Conservation (phyloP, 1,140 invertebrate species). For the Cyclina sinensis region DNA sequence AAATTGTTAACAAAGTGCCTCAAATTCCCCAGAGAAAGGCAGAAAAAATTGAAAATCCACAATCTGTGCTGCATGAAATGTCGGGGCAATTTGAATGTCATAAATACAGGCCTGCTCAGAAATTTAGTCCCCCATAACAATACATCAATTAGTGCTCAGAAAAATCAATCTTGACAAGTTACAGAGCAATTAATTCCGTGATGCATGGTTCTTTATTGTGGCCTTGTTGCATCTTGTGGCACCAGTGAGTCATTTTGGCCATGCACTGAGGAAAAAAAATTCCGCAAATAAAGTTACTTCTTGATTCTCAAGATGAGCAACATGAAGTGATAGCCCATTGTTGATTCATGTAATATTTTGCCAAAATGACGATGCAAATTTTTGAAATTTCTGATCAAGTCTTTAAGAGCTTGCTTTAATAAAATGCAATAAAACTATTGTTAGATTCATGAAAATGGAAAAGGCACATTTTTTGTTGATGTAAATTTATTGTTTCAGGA, state of each 20-base stretch:
- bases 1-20: not conserved
- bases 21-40: not conserved
- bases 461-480: too few species aligned
- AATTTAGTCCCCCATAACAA: slow-evolving; percentile 56
- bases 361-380: too few species aligned
- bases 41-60: slow-evolving; percentile 2
- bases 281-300: not conserved
- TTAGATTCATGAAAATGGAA: too few species aligned
- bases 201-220: slow-evolving; percentile 40
- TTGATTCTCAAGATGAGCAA: too few species aligned
- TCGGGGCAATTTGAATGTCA: slow-evolving; percentile 56
- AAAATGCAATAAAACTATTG: too few species aligned
- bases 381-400: too few species aligned
- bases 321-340: too few species aligned
- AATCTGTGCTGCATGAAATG: slow-evolving; percentile 42
- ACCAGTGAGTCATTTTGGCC: slow-evolving; percentile 26
- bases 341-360: too few species aligned
- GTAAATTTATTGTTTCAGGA: too few species aligned
- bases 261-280: not conserved
- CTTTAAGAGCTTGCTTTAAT: too few species aligned
- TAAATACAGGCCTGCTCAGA: slow-evolving; percentile 46
- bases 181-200: slow-evolving; percentile 57
- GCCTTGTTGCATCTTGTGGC: slow-evolving; percentile 15
- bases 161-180: slow-evolving; percentile 53
- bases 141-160: slow-evolving; percentile 53